Evolutionary conservation across 2,113 vertebrate genomes (phyloP), one percentile per base, ranked within the genome.

Genomic region (Scatophagus argus): DNA sequence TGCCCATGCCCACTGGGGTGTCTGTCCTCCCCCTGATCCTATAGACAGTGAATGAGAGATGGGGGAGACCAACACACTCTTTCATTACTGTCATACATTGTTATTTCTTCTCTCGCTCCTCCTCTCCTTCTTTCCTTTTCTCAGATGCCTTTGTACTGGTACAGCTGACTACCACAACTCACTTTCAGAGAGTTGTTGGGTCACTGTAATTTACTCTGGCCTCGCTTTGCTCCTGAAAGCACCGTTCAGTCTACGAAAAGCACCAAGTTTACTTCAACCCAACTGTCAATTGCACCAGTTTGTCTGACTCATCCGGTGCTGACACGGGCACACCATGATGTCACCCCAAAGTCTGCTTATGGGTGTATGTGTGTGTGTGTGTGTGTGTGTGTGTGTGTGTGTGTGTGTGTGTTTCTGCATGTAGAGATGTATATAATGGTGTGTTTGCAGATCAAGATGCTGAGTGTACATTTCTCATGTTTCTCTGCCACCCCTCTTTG

Each of bases 291-390:
- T 47, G 47, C 14, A 9, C 43, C 64, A 58, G 52, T 72, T 85
- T 72, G 60, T 74, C 68, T 66, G 61, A 78, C 55, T 87, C 74
- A 81, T 72, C 55, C 29, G 27, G 4, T 66, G 61, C 72, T 83
- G 81, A 90, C 54, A 77, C 43, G 46, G 64, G 21, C 49, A 21
- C 2, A 17, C 38, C 32, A n/a, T 78, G 82, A 61, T 73, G 82
- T 90, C 86, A 85, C 79, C 76, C 49, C 47, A 8, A 66, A 68
- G 36, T 34, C 43, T 72, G 56, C 38, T 3, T 7, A 59, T 13
- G 58, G 29, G 58, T 51, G 32, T 17, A 51, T 52, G 29, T 44
- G 63, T 68, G 17, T 58, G 27, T 46, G 12, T 23, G n/a, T 23
- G 12, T 41, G 3, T 12, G 39, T 12, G 11, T 12, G 3, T 49